Evolutionary conservation across 2,888 invertebrate genomes (phyloP).

Genomic region (Prosopocoilus inquinatus): DNA sequence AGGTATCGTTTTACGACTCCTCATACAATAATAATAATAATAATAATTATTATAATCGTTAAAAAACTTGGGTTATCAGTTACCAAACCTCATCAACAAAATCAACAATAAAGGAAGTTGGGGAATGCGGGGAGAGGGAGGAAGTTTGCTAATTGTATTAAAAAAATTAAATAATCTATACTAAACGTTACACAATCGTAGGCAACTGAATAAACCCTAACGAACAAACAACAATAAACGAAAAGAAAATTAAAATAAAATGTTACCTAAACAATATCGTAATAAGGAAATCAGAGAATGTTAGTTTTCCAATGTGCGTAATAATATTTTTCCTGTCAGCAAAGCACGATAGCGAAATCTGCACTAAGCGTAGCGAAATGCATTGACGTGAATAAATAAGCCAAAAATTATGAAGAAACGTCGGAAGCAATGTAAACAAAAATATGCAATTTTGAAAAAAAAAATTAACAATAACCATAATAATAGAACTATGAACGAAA

Average conservation of each 20-base stretch:
- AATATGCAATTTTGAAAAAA: slow-evolving; percentile 15
- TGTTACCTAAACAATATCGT: slow-evolving; percentile 4
- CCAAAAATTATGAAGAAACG: slow-evolving; percentile 8
- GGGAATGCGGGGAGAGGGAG: too few species aligned
- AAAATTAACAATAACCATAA: slow-evolving; percentile 40
- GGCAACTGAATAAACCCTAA: slow-evolving; percentile 43
- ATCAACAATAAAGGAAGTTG: slow-evolving; percentile 28
- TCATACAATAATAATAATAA: slow-evolving; percentile 8
- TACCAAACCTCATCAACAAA: slow-evolving; percentile 28
- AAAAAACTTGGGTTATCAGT: slow-evolving; percentile 27
- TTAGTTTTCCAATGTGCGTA: slow-evolving; percentile 34
- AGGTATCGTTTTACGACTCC: slow-evolving; percentile 24
- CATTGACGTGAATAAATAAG: slow-evolving; percentile 17
- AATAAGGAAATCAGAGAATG: slow-evolving; percentile 32
- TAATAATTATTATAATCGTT: too few species aligned
- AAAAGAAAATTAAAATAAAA: slow-evolving; percentile 28
- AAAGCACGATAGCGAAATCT: slow-evolving; percentile 43
- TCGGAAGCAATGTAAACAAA: background rate
- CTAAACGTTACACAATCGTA: slow-evolving; percentile 28
- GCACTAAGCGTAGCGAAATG: slow-evolving; percentile 30
- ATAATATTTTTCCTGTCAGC: slow-evolving; percentile 40
- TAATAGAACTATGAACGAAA: slow-evolving; percentile 30
- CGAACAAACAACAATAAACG: slow-evolving; percentile 40
- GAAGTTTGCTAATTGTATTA: slow-evolving; percentile 28
- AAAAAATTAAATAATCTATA: slow-evolving; percentile 40